Evolutionary conservation across 2,888 invertebrate genomes (phyloP).

Genomic region (Geotrupes spiniger): DNA sequence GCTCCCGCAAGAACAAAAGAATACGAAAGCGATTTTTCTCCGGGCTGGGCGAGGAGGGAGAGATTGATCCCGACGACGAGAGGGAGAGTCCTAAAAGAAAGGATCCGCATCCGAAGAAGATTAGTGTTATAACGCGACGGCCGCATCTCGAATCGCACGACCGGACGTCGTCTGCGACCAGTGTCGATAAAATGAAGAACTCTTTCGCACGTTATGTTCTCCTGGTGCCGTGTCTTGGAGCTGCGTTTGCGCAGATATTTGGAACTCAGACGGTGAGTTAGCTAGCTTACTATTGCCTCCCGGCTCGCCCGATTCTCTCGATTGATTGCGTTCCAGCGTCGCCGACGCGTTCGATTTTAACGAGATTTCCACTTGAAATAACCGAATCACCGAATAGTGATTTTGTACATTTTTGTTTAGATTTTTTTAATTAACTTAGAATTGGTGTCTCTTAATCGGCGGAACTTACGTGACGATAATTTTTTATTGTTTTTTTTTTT

Average conservation of each 20-base stretch:
- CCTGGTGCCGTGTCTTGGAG: constrained; percentile 36
- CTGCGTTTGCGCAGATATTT: constrained; percentile 40
- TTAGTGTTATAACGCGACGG: constrained; percentile 25
- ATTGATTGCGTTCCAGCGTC: too few species aligned
- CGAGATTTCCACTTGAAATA: too few species aligned
- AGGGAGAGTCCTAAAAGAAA: constrained; percentile 33
- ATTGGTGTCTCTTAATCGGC: too few species aligned
- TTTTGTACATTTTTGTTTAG: too few species aligned
- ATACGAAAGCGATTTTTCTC: constrained; percentile 7
- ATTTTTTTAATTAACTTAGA: too few species aligned
- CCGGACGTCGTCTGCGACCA: constrained; percentile 13
- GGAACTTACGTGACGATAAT: too few species aligned
- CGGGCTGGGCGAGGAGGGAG: constrained; percentile 13
- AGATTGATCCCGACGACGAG: constrained; percentile 19
- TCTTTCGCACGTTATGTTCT: constrained; percentile 34
- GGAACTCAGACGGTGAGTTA: constrained; percentile 38
- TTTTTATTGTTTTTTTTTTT: too few species aligned
- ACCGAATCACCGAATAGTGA: too few species aligned
- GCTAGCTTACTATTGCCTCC: too few species aligned
- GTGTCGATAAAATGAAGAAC: constrained; percentile 37
- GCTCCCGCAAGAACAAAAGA: constrained; percentile 12
- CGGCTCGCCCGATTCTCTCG: too few species aligned
- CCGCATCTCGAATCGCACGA: constrained; percentile 16
- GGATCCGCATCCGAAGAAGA: constrained; percentile 26
- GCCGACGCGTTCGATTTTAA: too few species aligned